phyloP scores from a whole-genome alignment of 2,888 invertebrate species.

The Drosophila rellima region DNA sequence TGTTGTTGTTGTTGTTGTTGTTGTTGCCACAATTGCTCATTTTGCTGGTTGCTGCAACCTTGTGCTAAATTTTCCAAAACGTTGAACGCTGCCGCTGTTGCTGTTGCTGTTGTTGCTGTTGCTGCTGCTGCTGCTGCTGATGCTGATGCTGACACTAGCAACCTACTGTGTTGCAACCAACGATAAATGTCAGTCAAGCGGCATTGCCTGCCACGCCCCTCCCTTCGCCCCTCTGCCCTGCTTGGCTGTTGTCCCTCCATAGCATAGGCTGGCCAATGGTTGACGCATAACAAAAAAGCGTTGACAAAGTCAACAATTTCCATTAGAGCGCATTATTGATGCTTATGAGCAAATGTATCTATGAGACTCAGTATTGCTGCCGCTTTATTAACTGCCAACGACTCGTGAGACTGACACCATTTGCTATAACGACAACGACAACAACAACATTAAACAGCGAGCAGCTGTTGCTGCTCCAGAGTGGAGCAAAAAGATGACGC shows the following conservation, averaged over 20 bases:
- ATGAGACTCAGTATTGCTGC: slow-evolving; percentile 57
- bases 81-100: slow-evolving; percentile 68
- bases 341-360: slow-evolving; percentile 78
- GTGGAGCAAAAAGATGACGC: slow-evolving; percentile 59
- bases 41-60: slow-evolving; percentile 77
- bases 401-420: slow-evolving; percentile 71
- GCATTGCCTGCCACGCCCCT: slow-evolving; percentile 59
- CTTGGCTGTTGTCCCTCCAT: background rate
- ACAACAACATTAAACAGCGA: slow-evolving; percentile 8
- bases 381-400: slow-evolving; percentile 61
- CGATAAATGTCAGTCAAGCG: slow-evolving; percentile 80
- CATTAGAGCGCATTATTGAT: slow-evolving; percentile 81
- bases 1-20: slow-evolving; percentile 52
- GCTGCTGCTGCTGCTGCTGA: slow-evolving; percentile 34
- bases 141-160: slow-evolving; percentile 41
- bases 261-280: slow-evolving; percentile 45
- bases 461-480: slow-evolving; percentile 36
- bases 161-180: slow-evolving; percentile 58
- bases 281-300: slow-evolving; percentile 51
- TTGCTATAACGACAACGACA: slow-evolving; percentile 33
- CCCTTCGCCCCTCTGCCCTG: background rate
- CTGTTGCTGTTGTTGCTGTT: slow-evolving; percentile 12
- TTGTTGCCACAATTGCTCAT: slow-evolving; percentile 81
- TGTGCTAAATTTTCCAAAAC: slow-evolving; percentile 83
- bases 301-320: slow-evolving; percentile 72